Conservation (phyloP, 2,888 invertebrate species). For the Erebia palarica region DNA sequence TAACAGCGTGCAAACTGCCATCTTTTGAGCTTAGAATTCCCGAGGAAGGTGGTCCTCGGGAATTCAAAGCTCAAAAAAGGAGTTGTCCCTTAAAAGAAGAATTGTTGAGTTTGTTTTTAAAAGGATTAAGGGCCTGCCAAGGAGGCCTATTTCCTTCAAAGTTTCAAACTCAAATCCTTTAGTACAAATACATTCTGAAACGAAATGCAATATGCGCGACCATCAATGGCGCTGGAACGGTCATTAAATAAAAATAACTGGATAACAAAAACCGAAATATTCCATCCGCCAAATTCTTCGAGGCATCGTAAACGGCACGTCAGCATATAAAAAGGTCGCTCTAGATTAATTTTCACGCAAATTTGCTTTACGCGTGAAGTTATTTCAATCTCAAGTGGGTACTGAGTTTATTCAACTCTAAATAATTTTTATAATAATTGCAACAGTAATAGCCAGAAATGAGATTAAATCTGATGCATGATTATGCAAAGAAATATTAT, state of each 20-base stretch:
- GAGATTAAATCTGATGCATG: no score
- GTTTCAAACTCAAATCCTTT: neutral
- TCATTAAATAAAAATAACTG: neutral
- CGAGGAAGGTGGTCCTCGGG: no score
- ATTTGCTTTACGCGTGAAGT: slow-evolving; percentile 14
- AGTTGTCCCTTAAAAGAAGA: no score
- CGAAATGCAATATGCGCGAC: neutral
- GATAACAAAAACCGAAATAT: slow-evolving; percentile 8
- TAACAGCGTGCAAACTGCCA: no score
- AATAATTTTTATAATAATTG: neutral
- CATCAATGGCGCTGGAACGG: neutral
- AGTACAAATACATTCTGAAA: neutral
- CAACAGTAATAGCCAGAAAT: no score
- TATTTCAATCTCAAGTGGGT: slow-evolving; percentile 27
- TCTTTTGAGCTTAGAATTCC: no score
- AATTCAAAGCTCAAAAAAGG: no score
- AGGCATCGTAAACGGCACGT: slow-evolving; percentile 7
- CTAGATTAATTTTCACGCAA: slow-evolving; percentile 17
- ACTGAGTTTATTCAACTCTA: neutral
- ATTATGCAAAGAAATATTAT: no score
- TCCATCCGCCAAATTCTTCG: slow-evolving; percentile 9
- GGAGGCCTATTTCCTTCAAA: neutral
- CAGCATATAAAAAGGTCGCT: slow-evolving; percentile 13
- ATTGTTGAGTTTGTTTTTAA: no score
- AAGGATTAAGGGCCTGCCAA: no score